Evolutionary conservation across 2,113 vertebrate species (phyloP).

Genomic region (Apus apus): DNA sequence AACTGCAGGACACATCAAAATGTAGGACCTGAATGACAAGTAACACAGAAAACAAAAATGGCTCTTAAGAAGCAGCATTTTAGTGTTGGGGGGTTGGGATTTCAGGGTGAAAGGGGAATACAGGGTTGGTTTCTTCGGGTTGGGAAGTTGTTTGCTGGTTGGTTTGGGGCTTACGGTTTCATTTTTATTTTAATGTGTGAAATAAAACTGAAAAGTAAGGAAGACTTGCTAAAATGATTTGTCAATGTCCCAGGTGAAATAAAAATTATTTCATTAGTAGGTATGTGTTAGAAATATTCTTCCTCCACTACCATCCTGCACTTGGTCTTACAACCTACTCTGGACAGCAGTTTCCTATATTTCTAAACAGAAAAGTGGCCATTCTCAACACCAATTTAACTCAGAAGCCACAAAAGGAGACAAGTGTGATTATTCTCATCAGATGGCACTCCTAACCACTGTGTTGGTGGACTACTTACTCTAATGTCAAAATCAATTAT

Average conservation of each 20-base stretch:
- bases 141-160: neutral
- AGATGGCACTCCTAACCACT: slow-evolving; percentile 1
- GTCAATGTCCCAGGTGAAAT: neutral
- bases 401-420: slow-evolving; percentile 24
- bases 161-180: neutral
- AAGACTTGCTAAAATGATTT: neutral
- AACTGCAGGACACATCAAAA: neutral
- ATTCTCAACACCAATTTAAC: neutral
- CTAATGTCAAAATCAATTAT: neutral
- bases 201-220: neutral
- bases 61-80: neutral
- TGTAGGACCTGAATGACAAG: neutral
- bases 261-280: neutral
- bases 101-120: neutral
- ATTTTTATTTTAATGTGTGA: no score
- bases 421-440: neutral
- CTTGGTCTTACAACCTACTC: neutral
- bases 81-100: neutral
- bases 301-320: neutral
- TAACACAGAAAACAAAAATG: neutral
- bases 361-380: slow-evolving; percentile 3
- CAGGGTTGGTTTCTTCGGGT: neutral
- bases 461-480: neutral
- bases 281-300: neutral
- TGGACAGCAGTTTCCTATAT: neutral